Evolutionary conservation across 2,888 invertebrate genomes (phyloP).

Genomic region (Syrista parreyssii): DNA sequence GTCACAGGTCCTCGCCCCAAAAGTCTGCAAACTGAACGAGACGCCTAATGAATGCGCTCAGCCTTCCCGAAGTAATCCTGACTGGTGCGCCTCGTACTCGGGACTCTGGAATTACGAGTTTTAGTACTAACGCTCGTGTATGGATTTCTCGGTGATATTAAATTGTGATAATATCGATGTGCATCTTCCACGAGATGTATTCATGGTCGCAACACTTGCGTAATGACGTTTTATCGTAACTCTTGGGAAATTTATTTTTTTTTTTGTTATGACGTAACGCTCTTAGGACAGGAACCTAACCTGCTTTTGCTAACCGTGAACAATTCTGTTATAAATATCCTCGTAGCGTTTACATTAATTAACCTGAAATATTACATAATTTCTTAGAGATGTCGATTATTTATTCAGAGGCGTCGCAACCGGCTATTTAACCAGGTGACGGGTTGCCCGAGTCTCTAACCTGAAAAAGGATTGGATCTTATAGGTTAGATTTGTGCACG

Average conservation of each 20-base stretch:
- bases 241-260: not conserved
- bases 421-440: not conserved
- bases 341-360: not conserved
- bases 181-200: not conserved
- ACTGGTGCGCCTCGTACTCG: not conserved
- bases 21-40: conserved; percentile 49
- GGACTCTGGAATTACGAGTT: not conserved
- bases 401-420: not conserved
- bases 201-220: not conserved
- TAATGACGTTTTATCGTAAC: not conserved
- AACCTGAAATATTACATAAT: not conserved
- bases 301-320: not conserved
- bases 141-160: not conserved
- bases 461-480: not conserved
- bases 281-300: not conserved
- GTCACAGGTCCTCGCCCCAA: conserved; percentile 27
- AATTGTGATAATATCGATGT: not conserved
- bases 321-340: not conserved
- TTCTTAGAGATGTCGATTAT: not conserved
- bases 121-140: not conserved
- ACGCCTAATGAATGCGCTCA: conserved; percentile 50
- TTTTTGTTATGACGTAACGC: not conserved
- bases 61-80: conserved; percentile 51
- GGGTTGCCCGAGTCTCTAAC: not conserved
- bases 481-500: not conserved